Evolutionary conservation across 2,113 vertebrate genomes (phyloP).

Genomic region (Psittacula cyanocephala): DNA sequence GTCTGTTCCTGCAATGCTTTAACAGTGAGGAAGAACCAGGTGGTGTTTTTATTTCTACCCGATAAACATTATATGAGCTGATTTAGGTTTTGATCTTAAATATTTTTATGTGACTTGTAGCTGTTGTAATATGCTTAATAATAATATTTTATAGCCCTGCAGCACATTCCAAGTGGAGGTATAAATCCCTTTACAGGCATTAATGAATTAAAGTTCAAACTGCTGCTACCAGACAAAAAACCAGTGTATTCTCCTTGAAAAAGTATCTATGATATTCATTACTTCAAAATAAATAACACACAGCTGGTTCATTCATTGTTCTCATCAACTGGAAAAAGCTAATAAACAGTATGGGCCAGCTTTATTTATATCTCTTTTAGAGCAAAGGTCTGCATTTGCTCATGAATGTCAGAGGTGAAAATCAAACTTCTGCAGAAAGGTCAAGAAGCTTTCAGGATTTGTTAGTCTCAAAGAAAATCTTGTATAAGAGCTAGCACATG

Average conservation of each 20-base stretch:
- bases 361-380: neutral
- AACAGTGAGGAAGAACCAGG: neutral
- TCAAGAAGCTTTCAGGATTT: neutral
- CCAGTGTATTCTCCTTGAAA: neutral
- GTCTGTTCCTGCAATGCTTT: neutral
- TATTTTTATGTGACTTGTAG: neutral
- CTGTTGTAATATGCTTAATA: neutral
- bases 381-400: neutral
- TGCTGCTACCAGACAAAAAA: neutral
- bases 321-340: neutral
- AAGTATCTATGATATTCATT: neutral
- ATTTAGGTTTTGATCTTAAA: neutral
- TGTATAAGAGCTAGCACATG: neutral
- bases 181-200: neutral
- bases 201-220: neutral
- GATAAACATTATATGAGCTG: neutral
- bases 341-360: neutral
- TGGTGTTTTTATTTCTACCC: slow-evolving; percentile 9
- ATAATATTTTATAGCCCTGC: neutral
- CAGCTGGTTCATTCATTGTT: neutral
- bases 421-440: neutral
- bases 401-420: neutral
- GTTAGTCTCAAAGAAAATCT: neutral
- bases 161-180: neutral
- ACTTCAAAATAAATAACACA: neutral